Conservation (phyloP, 1,140 invertebrate species). For the Eriocheir sinensis region DNA sequence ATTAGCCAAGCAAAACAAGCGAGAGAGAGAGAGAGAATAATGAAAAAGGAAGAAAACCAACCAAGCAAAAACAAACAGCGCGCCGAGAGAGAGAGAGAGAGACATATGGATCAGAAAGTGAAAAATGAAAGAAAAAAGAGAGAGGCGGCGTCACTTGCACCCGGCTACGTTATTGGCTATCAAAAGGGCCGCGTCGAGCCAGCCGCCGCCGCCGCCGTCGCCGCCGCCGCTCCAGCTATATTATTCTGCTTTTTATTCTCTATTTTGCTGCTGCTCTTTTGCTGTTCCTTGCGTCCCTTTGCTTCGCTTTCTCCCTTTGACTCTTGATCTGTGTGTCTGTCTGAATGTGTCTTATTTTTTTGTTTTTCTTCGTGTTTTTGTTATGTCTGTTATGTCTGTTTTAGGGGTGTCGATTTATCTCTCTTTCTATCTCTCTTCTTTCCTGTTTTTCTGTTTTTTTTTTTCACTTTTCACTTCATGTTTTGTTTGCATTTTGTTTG, state of each 20-base stretch:
- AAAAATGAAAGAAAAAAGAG: constrained; percentile 26
- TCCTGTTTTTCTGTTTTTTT: neutral
- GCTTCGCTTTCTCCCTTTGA: neutral
- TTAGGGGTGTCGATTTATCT: too few species aligned
- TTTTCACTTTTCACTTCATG: too few species aligned
- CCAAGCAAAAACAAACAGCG: too few species aligned
- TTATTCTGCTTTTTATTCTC: constrained; percentile 18
- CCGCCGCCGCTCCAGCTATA: neutral
- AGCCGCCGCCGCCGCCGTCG: neutral
- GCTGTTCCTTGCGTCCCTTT: neutral
- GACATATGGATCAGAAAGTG: constrained; percentile 15
- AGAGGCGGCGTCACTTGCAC: constrained; percentile 19
- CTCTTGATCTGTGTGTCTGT: too few species aligned
- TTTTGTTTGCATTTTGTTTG: too few species aligned
- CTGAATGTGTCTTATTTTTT: too few species aligned
- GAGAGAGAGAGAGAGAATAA: constrained; percentile 11
- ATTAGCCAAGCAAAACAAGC: too few species aligned
- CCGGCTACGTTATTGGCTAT: constrained; percentile 12
- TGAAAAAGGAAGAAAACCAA: too few species aligned
- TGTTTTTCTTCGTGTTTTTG: too few species aligned
- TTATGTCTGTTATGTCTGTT: too few species aligned
- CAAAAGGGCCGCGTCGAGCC: constrained; percentile 1
- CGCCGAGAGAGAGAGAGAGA: neutral
- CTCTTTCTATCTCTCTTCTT: neutral
- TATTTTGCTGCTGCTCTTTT: neutral